Evolutionary conservation across 1,140 invertebrate species (phyloP).

Genomic region (Drosophila mauritiana): DNA sequence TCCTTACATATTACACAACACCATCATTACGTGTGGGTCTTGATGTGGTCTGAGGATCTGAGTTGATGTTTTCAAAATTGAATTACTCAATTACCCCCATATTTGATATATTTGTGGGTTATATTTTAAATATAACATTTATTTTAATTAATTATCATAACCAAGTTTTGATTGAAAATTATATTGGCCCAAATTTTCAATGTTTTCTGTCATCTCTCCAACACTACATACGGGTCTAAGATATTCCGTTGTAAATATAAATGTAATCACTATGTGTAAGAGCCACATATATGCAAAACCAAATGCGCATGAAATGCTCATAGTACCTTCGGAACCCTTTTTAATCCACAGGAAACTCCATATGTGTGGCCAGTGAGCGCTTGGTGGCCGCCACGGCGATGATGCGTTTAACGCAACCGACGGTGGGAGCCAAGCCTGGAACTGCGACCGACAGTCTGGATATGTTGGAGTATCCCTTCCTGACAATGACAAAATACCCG

Average conservation of each 20-base stretch:
- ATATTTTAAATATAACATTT: not conserved
- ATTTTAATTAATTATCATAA: not conserved
- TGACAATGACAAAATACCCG: conserved; percentile 96
- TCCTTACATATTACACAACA: conserved; percentile 4
- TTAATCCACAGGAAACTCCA: conserved; percentile 74
- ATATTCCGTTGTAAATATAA: conserved; percentile 51
- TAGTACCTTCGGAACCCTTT: not conserved
- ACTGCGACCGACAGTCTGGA: conserved; percentile 89
- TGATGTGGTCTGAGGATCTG: not conserved
- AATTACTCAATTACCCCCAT: not conserved
- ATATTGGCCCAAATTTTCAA: not conserved
- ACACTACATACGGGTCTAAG: conserved; percentile 8
- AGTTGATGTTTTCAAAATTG: not conserved
- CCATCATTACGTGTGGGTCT: conserved; percentile 1
- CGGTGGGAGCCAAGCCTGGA: conserved; percentile 52
- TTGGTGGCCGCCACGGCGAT: conserved; percentile 78
- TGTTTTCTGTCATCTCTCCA: conserved; percentile 2
- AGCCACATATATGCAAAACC: not conserved
- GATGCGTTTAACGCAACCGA: conserved; percentile 85
- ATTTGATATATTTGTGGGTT: not conserved
- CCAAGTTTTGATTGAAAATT: not conserved
- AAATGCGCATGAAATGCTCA: not conserved
- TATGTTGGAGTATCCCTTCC: conserved; percentile 97
- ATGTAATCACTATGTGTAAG: conserved; percentile 37
- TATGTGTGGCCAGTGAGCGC: conserved; percentile 82